phyloP scores from a whole-genome alignment of 2,797 vertebrate genomes.

The Xenops minutus region DNA sequence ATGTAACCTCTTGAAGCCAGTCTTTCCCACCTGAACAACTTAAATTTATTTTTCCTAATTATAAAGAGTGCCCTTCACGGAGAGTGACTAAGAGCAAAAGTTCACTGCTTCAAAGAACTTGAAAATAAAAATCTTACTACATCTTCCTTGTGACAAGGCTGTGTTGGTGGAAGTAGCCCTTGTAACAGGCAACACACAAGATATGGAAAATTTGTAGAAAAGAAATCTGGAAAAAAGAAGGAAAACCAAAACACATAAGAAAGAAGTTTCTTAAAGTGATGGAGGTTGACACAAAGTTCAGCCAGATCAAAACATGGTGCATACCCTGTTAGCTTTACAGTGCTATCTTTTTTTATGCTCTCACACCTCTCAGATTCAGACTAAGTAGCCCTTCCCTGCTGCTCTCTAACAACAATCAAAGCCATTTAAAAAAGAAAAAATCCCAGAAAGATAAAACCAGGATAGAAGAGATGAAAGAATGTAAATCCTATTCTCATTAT shows the following conservation, averaged over 20 bases:
- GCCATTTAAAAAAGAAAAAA: not conserved
- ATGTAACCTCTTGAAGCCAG: not conserved
- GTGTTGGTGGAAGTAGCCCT: not conserved
- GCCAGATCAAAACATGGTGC: not conserved
- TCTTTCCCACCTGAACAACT: not conserved
- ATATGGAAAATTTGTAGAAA: not conserved
- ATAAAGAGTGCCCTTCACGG: not conserved
- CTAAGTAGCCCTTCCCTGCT: not conserved
- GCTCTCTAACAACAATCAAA: not conserved
- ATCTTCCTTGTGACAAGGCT: not conserved
- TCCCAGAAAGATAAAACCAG: not conserved
- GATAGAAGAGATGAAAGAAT: not conserved
- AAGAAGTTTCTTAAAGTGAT: not conserved
- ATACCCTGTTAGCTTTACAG: not conserved
- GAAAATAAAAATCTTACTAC: not conserved
- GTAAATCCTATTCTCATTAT: not conserved
- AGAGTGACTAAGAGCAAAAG: not conserved
- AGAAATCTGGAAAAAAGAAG: not conserved
- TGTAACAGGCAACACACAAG: not conserved
- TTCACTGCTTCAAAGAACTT: not conserved
- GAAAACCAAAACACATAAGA: not conserved
- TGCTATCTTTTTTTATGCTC: not conserved
- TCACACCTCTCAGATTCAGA: not conserved
- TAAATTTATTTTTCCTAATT: not conserved
- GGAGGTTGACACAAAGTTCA: not conserved